Evolutionary conservation across 1,140 invertebrate species (phyloP), one percentile per base, ranked within the genome.

Genomic region (Trachelipus rathkii): DNA sequence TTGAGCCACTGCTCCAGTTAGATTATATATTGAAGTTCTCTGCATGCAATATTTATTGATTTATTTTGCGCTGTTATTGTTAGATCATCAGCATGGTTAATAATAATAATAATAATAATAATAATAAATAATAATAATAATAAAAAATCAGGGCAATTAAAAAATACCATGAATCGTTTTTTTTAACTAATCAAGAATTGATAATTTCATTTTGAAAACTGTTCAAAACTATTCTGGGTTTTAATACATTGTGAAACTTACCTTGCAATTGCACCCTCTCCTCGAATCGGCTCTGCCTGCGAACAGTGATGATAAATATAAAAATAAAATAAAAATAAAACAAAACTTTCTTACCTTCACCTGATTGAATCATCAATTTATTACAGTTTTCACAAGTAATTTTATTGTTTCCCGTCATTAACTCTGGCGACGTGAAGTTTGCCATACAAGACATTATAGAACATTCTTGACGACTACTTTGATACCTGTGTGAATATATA

Each of bases 351-450:
- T 15, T 45, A 79, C 76, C 74, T 72, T 53, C 53, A 44, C 74
- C 70, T 1, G 66, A 70, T 23, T 79, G 71, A 50, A 71, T 77
- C 23, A 72, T 73, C 43, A 79, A 15, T 79, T 90, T 90, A 8
- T 94, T 96, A 84, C 96, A 98, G 67, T 89, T 89, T 81, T 95
- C 92, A 85, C 96, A 98, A 44, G 91, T 90, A 80, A 97, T 95
- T 86, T 95, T 95, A 85, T 98, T 98, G 82, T 90, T 92, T 11
- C 93, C 95, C 3, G 90, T 92, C 85, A 98, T 89, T 5, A 95
- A 85, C 84, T 98, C 96, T 21, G 92, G 87, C 0, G 90, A 89
- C 0, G 95, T 97, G 84, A 98, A 98, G 85, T 95, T 93, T 82
- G 92, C 92, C 7, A 98, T 88, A 84, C 94, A 97, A 0, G 93